These are phyloP conservation scores for Diorhabda carinulata DNA, from an alignment of 1,140 invertebrate genomes.

Conservation along the genomic window DNA sequence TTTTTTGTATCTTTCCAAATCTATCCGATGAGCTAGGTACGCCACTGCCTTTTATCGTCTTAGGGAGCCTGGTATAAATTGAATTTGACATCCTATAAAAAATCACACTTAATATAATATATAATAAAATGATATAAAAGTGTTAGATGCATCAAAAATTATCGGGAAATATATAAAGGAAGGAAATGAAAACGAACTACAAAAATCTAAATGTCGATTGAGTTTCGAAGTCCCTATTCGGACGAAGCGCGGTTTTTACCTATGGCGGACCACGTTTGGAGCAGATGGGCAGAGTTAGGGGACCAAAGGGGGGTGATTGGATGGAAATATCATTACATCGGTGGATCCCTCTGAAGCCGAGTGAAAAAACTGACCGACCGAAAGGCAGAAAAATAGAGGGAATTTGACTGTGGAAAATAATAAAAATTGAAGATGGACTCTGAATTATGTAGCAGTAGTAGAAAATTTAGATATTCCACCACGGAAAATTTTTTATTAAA, in stretches of 20 bases:
- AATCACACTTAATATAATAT: neutral
- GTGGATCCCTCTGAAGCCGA: slow-evolving; percentile 40
- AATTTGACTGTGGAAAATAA: slow-evolving; percentile 49
- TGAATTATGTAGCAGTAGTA: slow-evolving; percentile 45
- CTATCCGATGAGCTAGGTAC: too few relatives aligned
- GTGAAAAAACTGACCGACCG: slow-evolving; percentile 45
- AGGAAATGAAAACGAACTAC: slow-evolving; percentile 4
- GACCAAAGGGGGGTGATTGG: slow-evolving; percentile 32
- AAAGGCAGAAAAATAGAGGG: slow-evolving; percentile 47
- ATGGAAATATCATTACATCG: slow-evolving; percentile 48
- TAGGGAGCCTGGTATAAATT: neutral
- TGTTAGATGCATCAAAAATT: slow-evolving; percentile 5
- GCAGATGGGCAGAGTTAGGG: neutral
- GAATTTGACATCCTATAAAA: neutral
- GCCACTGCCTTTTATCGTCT: too few relatives aligned
- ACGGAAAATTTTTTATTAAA: slow-evolving; percentile 1
- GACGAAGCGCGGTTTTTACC: slow-evolving; percentile 13
- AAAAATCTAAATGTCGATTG: slow-evolving; percentile 21
- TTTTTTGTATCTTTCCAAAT: too few relatives aligned
- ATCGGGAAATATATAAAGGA: slow-evolving; percentile 14
- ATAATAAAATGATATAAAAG: neutral
- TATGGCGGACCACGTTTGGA: neutral
- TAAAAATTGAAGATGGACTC: slow-evolving; percentile 48
- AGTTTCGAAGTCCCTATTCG: slow-evolving; percentile 8
- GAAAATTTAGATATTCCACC: slow-evolving; percentile 18